Percentiles rank a stretch among this genome's conserved stretches.
Conservation (phyloP, 1,140 invertebrate species). For the Calliopsis andreniformis region DNA sequence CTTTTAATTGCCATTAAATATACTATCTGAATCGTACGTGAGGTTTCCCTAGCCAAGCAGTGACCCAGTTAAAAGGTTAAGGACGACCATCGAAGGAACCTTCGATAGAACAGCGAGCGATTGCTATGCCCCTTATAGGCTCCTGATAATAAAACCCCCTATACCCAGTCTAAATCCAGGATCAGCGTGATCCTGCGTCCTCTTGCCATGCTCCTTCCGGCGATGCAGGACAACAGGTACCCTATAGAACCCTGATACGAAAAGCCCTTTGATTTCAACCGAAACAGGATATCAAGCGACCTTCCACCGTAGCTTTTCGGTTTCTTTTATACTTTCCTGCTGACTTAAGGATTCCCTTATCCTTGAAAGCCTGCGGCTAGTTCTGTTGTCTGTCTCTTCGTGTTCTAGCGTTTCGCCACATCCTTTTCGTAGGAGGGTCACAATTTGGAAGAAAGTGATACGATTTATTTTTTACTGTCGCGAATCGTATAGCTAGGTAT, state of each 20-base stretch:
- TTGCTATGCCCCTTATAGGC: slow-evolving; percentile 43
- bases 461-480: not conserved
- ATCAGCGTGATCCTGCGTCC: slow-evolving; percentile 53
- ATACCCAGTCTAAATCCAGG: slow-evolving; percentile 71
- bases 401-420: slow-evolving; percentile 1
- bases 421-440: not conserved
- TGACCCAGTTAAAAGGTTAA: no score
- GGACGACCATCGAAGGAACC: slow-evolving; percentile 16
- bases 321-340: slow-evolving; percentile 73
- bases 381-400: slow-evolving; percentile 26
- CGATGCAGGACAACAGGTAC: slow-evolving; percentile 1
- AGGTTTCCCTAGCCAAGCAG: no score
- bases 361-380: slow-evolving; percentile 66
- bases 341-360: slow-evolving; percentile 77
- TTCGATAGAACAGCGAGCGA: slow-evolving; percentile 11
- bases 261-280: slow-evolving; percentile 66
- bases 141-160: slow-evolving; percentile 72
- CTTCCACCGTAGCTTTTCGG: slow-evolving; percentile 51
- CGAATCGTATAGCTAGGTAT: no score
- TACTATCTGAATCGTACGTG: no score
- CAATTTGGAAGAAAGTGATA: not conserved
- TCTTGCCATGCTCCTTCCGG: slow-evolving; percentile 18
- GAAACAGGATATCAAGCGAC: slow-evolving; percentile 56
- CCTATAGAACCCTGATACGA: slow-evolving; percentile 66
- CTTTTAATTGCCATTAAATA: no score